phyloP scores from a whole-genome alignment of 2,888 invertebrate genomes.

The Pammene aurita region DNA sequence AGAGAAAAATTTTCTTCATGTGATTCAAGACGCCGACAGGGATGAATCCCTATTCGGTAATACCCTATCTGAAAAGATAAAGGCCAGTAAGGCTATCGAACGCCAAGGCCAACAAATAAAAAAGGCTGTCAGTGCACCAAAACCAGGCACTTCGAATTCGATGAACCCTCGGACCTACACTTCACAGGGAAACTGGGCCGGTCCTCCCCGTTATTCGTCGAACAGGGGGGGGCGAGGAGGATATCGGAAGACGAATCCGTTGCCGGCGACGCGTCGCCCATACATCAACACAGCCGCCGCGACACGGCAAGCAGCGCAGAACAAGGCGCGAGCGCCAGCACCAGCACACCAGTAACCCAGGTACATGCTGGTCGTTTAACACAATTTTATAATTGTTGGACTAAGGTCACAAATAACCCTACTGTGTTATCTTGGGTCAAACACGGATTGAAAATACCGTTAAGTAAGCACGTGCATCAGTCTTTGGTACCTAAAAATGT shows the following conservation, averaged over 20 bases:
- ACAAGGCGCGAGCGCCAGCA: not conserved
- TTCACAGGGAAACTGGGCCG: constrained; percentile 5
- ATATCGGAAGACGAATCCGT: too few species aligned
- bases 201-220: constrained; percentile 4
- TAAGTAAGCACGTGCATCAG: too few species aligned
- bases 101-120: not conserved
- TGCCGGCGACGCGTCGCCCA: not conserved
- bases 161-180: too few species aligned
- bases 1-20: constrained; percentile 34
- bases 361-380: too few species aligned
- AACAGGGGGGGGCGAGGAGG: constrained; percentile 4
- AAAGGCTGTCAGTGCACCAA: not conserved
- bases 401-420: too few species aligned
- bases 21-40: constrained; percentile 34
- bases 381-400: too few species aligned
- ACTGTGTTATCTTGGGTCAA: too few species aligned
- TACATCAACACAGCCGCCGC: not conserved
- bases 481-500: too few species aligned
- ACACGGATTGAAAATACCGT: too few species aligned
- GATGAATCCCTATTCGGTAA: constrained; percentile 39
- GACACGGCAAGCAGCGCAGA: not conserved
- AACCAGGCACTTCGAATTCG: not conserved
- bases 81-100: constrained; percentile 32
- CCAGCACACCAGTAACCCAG: too few species aligned
- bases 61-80: constrained; percentile 35